Conservation (phyloP, 2,113 vertebrate genomes). For the Beaufortia kweichowensis region DNA sequence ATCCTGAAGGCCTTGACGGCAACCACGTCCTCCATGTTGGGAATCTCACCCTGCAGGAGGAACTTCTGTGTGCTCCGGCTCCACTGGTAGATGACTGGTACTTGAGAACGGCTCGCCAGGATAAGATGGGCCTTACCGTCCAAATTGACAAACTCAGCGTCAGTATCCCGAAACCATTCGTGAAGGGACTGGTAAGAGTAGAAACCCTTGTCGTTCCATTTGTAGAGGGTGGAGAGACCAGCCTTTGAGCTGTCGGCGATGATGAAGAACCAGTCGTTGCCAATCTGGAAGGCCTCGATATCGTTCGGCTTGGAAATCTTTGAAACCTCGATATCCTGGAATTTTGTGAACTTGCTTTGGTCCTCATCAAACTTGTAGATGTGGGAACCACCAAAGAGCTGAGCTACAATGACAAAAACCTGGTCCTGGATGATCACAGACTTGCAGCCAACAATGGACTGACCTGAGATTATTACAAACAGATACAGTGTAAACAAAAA, state of each 20-base stretch:
- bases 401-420: constrained; percentile 96
- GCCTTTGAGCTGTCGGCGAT: constrained; percentile 98
- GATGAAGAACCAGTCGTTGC: constrained; percentile 89
- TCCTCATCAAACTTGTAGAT: constrained; percentile 96
- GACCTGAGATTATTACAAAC: constrained; percentile 74
- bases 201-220: constrained; percentile 97
- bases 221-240: constrained; percentile 94
- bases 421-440: constrained; percentile 91
- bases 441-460: constrained; percentile 97
- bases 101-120: constrained; percentile 92
- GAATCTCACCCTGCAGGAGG: constrained; percentile 86
- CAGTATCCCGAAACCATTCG: constrained; percentile 96
- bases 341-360: constrained; percentile 95
- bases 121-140: constrained; percentile 92
- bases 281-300: constrained; percentile 93
- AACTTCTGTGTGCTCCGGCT: constrained; percentile 90
- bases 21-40: constrained; percentile 95
- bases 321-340: constrained; percentile 96
- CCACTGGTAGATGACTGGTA: constrained; percentile 97
- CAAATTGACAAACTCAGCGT: constrained; percentile 89
- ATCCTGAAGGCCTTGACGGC: constrained; percentile 91
- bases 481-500: not conserved
- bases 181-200: constrained; percentile 96
- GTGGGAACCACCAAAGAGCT: constrained; percentile 96
- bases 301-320: constrained; percentile 98